These are phyloP conservation scores for Agrypnus murinus DNA, from an alignment of 2,888 invertebrate genomes.

Conservation along the genomic window DNA sequence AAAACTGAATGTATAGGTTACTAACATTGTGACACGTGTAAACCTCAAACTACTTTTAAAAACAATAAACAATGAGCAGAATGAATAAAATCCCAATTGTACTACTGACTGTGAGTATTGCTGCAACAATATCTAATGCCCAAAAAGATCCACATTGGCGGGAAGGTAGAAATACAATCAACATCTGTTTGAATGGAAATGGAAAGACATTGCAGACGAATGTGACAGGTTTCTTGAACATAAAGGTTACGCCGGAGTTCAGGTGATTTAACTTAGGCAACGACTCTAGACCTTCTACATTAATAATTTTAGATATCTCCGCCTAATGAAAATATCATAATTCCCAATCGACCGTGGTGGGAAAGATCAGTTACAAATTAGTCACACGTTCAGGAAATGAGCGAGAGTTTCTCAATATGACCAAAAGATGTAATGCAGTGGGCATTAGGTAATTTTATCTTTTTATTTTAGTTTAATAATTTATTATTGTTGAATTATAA, in stretches of 20 bases:
- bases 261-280: constrained; percentile 71
- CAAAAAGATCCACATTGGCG: constrained; percentile 77
- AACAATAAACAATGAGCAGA: too few relatives aligned
- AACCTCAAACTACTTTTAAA: too few relatives aligned
- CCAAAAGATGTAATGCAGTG: constrained; percentile 83
- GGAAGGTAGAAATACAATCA: constrained; percentile 78
- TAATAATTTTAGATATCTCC: constrained; percentile 79
- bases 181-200: constrained; percentile 89
- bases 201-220: constrained; percentile 85
- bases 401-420: constrained; percentile 83
- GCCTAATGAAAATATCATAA: constrained; percentile 81
- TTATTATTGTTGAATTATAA: not conserved
- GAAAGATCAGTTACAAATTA: constrained; percentile 88
- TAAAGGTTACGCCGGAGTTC: constrained; percentile 83
- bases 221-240: constrained; percentile 86
- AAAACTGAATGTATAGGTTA: too few relatives aligned
- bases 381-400: constrained; percentile 86
- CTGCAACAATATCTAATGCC: constrained; percentile 14
- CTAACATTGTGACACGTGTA: too few relatives aligned
- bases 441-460: constrained; percentile 78
- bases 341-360: constrained; percentile 85
- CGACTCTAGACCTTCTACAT: constrained; percentile 1
- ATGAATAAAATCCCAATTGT: too few relatives aligned
- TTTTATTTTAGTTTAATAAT: not conserved
- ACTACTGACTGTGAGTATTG: not conserved